These are phyloP conservation scores for Hassar affinis DNA, from an alignment of 2,113 vertebrate species.

Conservation along the genomic window DNA sequence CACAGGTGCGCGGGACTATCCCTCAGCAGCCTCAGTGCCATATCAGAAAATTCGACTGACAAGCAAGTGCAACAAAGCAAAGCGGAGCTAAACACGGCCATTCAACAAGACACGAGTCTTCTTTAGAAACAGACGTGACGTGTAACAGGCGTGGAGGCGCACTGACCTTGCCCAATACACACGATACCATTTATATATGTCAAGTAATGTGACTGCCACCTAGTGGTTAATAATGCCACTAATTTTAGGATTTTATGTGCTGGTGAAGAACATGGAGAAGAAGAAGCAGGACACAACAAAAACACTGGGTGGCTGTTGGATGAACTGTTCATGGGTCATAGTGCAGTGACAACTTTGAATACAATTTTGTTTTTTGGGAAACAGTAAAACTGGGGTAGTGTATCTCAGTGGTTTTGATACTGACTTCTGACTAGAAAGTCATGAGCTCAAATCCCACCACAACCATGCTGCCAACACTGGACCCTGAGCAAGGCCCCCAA, in stretches of 20 bases:
- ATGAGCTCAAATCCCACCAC: no score
- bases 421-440: no score
- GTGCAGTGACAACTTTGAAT: background rate
- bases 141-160: conserved; percentile 16
- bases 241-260: background rate
- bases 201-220: conserved; percentile 14
- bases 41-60: background rate
- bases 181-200: background rate
- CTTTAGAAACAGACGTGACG: background rate
- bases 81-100: background rate
- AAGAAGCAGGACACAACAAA: background rate
- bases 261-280: background rate
- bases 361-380: background rate
- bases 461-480: no score
- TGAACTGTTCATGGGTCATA: background rate
- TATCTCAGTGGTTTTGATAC: no score
- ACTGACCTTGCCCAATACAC: background rate
- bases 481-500: no score
- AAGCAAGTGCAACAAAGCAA: conserved; percentile 2
- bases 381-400: no score
- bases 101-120: background rate
- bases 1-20: background rate
- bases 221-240: conserved; percentile 7
- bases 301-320: background rate
- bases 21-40: conserved; percentile 18